Evolutionary conservation across 2,888 invertebrate species (phyloP), one percentile per base, ranked within the genome.

Genomic region (Eupithecia dodoneata): DNA sequence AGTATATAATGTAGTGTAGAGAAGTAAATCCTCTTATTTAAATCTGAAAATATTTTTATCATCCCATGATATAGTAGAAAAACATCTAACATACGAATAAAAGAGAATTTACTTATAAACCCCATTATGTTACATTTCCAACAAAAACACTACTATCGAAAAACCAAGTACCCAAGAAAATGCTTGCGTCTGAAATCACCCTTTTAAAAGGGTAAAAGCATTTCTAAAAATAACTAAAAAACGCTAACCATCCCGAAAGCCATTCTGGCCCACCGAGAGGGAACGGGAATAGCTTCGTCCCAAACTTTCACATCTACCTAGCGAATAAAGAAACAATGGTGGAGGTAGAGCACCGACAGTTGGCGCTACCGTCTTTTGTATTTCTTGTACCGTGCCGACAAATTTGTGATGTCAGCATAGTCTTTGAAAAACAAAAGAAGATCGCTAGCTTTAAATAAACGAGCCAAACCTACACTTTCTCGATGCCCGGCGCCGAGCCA

Each of bases 251-350:
- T 76, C 76, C 76, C 71, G 69, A 79, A 79, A 74, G 72, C 76
- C 74, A 79, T 79, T 72, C 72, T 47, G 70, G 73, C 79, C 74
- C 76, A 74, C 76, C 79, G 79, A 79, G 78, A 79, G 79, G 81
- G 80, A 80, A 77, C 81, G 80, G 80, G 82, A 81, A 82, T 82
- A 77, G 83, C 79, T 79, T 73, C 76, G 80, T 81, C 79, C 80
- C 81, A 79, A 81, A 83, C 83, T 83, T 82, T 83, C 83, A 83
- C 83, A 81, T 81, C 81, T 80, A 77, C 79, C 81, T 81, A 80
- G 81, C 80, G 80, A 79, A 79, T 77, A 79, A 77, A 82, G 82
- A 80, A 82, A 82, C 82, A 82, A 81, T 82, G 78, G 75, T 73
- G 30, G 30, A 18, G 63, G 18, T 63, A 63, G 63, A 4, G 30